Base-by-base conservation (phyloP, 2,888 invertebrate genomes). In the Sarcophaga rosellei region DNA sequence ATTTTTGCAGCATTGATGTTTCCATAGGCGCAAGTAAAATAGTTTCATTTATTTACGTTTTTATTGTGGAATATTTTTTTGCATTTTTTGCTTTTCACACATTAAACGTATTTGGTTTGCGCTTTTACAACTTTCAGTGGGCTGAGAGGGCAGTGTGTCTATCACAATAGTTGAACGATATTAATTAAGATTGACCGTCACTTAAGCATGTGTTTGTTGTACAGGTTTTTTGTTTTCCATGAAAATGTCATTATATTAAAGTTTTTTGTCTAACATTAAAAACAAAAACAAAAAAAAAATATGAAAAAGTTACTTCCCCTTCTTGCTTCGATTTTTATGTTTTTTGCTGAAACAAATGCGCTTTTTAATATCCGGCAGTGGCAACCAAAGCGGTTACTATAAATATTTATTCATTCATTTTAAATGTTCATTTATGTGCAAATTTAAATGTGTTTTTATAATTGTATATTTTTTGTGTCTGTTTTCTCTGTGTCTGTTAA, bases 151-250 rank as follows among this genome's bases (percentile, higher is more conserved):
- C 21, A 73, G 8, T 35, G 21, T 61, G n/a, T 53, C 63, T 79
- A 4, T 45, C 17, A n/a, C 62, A 68, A 25, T 74, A 62, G 44
- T 6, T 47, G 73, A 61, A 47, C 35, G 65, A 69, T 76, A 81
- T 80, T 83, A 86, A 83, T 83, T 83, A 80, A 83, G 83, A 83
- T 77, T 69, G 59, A 68, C 76, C 83, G 77, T 83, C 76, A 81
- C 83, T 77, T 77, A 77, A 80, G 69, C 35, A 77, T 68, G 77
- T 83, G 73, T 79, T 85, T 85, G 35, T 35, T 35, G 70, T 75
- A 57, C 78, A 75, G n/a, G 66, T 78, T 65, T 8, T 35, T 35
- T 35, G 1, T 80, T 73, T 35, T 57, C 11, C 23, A 66, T 10
- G 21, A 65, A 72, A 65, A 17, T 21, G 15, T 12, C 53, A 66